Evolutionary conservation across 2,113 vertebrate genomes (phyloP).

Genomic region (Panthera tigris): DNA sequence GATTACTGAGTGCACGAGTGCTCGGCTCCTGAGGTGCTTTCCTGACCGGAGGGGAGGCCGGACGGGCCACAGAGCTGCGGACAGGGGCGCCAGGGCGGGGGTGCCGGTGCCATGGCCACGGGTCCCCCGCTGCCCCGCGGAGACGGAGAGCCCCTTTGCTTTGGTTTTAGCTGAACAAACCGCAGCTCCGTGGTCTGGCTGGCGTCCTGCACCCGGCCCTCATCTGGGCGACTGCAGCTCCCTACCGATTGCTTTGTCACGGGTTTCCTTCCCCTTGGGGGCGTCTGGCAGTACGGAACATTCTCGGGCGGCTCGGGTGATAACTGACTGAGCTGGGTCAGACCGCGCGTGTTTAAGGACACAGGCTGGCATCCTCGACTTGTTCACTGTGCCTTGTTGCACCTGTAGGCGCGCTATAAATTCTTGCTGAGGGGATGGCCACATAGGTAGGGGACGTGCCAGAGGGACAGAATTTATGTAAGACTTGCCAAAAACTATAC

Average conservation of each 20-base stretch:
- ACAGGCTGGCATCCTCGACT: too few species aligned
- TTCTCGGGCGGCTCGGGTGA: not conserved
- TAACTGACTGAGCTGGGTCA: rapidly evolving
- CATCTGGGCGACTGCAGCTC: not conserved
- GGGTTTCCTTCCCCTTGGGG: not conserved
- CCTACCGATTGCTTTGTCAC: not conserved
- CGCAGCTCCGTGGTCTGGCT: not conserved
- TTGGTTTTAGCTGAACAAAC: not conserved
- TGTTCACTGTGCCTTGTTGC: not conserved
- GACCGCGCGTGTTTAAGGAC: not conserved
- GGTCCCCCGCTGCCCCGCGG: not conserved
- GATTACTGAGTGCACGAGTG: too few species aligned
- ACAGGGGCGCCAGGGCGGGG: too few species aligned
- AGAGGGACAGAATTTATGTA: not conserved
- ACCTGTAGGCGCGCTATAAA: not conserved
- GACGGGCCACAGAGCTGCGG: not conserved
- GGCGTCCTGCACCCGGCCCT: not conserved
- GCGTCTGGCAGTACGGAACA: not conserved
- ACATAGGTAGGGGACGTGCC: not conserved
- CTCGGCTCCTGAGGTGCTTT: too few species aligned
- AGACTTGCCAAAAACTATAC: not conserved
- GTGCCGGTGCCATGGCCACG: too few species aligned
- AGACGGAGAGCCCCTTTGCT: rapidly evolving
- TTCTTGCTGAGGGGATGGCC: not conserved
- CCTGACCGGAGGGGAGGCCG: not conserved